phyloP scores from a whole-genome alignment of 2,888 invertebrate species.

The Epirrhoe tristata region DNA sequence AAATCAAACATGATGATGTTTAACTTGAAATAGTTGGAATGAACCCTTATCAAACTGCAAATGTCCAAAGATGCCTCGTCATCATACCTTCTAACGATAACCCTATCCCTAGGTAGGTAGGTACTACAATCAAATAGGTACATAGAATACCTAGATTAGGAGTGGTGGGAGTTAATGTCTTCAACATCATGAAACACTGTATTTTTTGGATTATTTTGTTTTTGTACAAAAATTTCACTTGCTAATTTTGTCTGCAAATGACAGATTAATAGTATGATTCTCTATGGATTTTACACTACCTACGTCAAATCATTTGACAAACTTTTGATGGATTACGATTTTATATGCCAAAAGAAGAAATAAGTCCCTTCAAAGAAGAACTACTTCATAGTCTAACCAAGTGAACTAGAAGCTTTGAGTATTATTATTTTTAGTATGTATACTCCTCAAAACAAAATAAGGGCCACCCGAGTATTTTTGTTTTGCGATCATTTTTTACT shows the following conservation, averaged over 20 bases:
- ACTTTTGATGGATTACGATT: background rate
- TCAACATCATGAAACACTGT: slow-evolving; percentile 46
- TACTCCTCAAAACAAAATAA: too few relatives aligned
- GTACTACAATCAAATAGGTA: slow-evolving; percentile 3
- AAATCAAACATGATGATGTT: too few relatives aligned
- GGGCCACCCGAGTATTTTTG: too few relatives aligned
- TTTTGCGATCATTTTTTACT: too few relatives aligned
- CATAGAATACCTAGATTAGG: slow-evolving; percentile 31
- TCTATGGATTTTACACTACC: background rate
- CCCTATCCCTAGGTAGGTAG: too few relatives aligned
- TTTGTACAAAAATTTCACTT: slow-evolving; percentile 47
- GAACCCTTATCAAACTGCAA: too few relatives aligned
- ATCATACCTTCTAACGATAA: too few relatives aligned
- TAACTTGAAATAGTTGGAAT: too few relatives aligned
- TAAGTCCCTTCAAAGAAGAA: background rate
- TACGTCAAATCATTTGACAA: slow-evolving; percentile 1
- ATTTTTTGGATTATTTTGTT: slow-evolving; percentile 50
- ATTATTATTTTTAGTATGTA: too few relatives aligned
- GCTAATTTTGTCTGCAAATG: slow-evolving; percentile 50
- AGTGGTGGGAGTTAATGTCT: slow-evolving; percentile 35
- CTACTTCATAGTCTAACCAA: background rate
- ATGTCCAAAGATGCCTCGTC: too few relatives aligned
- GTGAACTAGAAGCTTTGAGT: too few relatives aligned
- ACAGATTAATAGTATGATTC: too few relatives aligned
- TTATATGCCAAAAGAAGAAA: background rate